phyloP scores from a whole-genome alignment of 1,140 invertebrate species.

The Drosophila triauraria region DNA sequence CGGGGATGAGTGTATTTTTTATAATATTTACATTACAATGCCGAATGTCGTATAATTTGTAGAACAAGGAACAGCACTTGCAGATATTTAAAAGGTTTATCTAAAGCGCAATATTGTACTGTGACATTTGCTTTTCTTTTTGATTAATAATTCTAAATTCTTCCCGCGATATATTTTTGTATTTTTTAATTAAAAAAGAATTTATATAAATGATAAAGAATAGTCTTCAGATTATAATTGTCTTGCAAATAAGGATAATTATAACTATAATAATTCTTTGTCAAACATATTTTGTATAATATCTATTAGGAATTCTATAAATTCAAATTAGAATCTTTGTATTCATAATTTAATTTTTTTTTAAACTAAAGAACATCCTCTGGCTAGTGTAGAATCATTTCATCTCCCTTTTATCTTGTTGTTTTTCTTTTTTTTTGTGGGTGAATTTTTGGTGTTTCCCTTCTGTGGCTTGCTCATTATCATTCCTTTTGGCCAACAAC shows the following conservation, averaged over 20 bases:
- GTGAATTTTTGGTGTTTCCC: slow-evolving; percentile 11
- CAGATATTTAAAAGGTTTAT: slow-evolving; percentile 1
- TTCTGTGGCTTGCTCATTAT: slow-evolving; percentile 39
- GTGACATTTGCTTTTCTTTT: neutral
- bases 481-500: slow-evolving; percentile 30
- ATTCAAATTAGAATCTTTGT: neutral
- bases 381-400: slow-evolving; percentile 10
- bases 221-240: no score
- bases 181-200: no score
- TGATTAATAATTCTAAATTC: neutral
- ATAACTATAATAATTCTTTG: no score
- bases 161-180: no score
- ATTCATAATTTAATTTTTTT: neutral
- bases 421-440: slow-evolving; percentile 4
- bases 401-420: neutral
- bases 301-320: no score
- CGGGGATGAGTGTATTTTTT: neutral
- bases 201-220: no score
- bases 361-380: neutral
- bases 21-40: neutral
- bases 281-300: no score
- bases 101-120: neutral
- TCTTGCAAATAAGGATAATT: no score
- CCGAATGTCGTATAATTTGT: neutral
- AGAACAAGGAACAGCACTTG: neutral